Conservation (phyloP, 2,888 invertebrate species). For the Dolichomitus sp. region DNA sequence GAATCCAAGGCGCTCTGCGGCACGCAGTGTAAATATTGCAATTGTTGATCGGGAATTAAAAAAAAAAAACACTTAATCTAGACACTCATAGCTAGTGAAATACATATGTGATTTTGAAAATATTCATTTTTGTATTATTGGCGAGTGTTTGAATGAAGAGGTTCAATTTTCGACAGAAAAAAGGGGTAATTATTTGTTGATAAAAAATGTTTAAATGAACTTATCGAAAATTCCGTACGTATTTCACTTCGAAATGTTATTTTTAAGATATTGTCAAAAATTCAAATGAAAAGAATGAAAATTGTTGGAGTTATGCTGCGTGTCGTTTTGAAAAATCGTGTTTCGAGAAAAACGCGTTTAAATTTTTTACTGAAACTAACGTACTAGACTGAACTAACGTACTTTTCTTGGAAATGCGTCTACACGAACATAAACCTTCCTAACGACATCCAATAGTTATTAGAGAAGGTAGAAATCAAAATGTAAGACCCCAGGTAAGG, state of each 20-base stretch:
- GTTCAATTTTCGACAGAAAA: slow-evolving; percentile 3
- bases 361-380: too few relatives aligned
- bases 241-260: slow-evolving; percentile 3
- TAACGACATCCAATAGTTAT: too few relatives aligned
- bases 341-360: too few relatives aligned
- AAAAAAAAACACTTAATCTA: slow-evolving; percentile 21
- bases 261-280: not conserved
- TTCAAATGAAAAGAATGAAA: slow-evolving; percentile 25
- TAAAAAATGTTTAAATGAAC: slow-evolving; percentile 24
- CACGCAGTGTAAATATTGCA: not conserved
- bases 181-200: not conserved
- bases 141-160: slow-evolving; percentile 18
- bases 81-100: slow-evolving; percentile 17
- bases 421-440: too few relatives aligned
- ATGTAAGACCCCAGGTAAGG: too few relatives aligned
- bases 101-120: slow-evolving; percentile 34
- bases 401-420: too few relatives aligned
- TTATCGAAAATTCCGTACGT: slow-evolving; percentile 32
- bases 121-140: slow-evolving; percentile 29
- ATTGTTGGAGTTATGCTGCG: slow-evolving; percentile 41
- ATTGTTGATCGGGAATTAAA: not conserved
- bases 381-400: too few relatives aligned
- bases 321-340: slow-evolving; percentile 38
- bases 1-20: not conserved
- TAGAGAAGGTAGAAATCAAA: too few relatives aligned